Base-by-base conservation (phyloP, 2,888 invertebrate species). In the Hyalella azteca region DNA sequence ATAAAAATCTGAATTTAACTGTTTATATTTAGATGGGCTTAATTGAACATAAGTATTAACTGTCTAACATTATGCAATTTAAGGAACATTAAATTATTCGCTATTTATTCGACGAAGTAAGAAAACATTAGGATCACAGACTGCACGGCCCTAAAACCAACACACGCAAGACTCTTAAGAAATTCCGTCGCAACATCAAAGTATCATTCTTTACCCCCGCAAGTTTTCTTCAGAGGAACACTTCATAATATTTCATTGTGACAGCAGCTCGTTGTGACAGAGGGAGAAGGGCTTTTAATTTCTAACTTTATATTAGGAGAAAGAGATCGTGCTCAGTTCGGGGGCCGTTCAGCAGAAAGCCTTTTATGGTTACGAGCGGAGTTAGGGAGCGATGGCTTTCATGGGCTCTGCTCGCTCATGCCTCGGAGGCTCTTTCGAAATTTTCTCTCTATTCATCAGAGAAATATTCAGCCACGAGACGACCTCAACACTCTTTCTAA, bases 331-430 rank as follows among this genome's bases (percentile, higher is more conserved):
- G n/a, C 66, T 32, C 66, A 66, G 32, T 66, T 66, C 39, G 32
- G 66, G n/a, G 66, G 36, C 66, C 66, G 66, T 66, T 66, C 36
- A 36, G 66, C 36, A 66, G 66, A 66, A 66, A 66, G 66, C 36
- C 66, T 66, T 66, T 66, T 66, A 66, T 66, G 66, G 66, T 66
- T 66, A 66, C 66, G 66, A 66, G 36, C 36, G 13, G 66, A 66
- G 66, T 66, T 66, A 36, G 66, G 66, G 66, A 66, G 66, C 66
- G 22, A 66, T 66, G 66, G 66, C 39, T 66, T 66, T 66, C 66
- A 66, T 66, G 36, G 19, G 32, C 39, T 54, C 15, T 29, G 29
- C 54, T 54, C 54, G 29, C 54, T 54, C 54, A 54, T 26, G 54
- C 54, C 29, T 54, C 54, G n/a, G n/a, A n/a, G n/a, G n/a, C 11